A percentile compares a stretch with the other conserved stretches of the same genome.
These are phyloP conservation scores for Saguinus midas DNA, from an alignment of 2,113 vertebrate species.

Conservation along the genomic window DNA sequence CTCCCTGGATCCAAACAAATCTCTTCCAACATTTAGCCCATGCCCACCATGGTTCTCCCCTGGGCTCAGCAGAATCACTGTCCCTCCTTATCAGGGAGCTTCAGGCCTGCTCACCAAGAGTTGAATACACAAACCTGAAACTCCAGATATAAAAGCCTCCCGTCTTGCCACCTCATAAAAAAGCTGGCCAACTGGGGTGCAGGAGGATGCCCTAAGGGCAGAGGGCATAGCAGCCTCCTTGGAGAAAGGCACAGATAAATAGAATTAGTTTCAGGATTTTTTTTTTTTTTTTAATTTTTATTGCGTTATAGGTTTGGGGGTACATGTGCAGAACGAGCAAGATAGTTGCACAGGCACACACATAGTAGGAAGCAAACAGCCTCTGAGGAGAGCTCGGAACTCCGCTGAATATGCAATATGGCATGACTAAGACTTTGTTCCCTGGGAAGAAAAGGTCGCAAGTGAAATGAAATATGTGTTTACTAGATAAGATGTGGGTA, in stretches of 20 bases:
- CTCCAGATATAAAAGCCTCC: not conserved
- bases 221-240: not conserved
- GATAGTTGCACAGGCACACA: too few species aligned
- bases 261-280: not conserved
- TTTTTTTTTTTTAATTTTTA: too few species aligned
- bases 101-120: not conserved
- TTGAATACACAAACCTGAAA: not conserved
- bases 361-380: not conserved
- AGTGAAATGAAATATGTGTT: constrained; percentile 24
- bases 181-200: not conserved
- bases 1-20: not conserved
- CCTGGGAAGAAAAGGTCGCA: not conserved
- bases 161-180: not conserved
- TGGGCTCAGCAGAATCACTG: not conserved
- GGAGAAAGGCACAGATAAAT: not conserved
- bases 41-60: not conserved
- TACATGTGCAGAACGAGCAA: too few species aligned
- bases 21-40: too few species aligned
- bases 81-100: not conserved
- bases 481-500: not conserved
- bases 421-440: not conserved
- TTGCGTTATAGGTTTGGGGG: too few species aligned
- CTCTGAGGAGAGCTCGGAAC: not conserved
- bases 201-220: not conserved
- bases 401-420: not conserved